These are phyloP conservation scores for Saguinus midas DNA, from an alignment of 2,113 vertebrate genomes.

Conservation along the genomic window DNA sequence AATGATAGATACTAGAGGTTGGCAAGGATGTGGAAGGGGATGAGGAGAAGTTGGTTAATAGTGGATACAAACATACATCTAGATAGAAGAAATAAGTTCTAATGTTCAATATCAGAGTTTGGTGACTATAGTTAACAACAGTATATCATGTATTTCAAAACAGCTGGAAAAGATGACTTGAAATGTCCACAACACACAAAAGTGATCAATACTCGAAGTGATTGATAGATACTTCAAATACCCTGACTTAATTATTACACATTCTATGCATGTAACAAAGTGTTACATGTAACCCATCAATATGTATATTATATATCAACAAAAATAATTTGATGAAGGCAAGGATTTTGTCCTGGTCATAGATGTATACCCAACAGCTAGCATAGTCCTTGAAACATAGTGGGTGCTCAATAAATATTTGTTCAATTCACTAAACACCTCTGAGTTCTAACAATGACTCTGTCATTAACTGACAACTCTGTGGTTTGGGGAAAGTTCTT, in stretches of 20 bases:
- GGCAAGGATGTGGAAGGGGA: background rate
- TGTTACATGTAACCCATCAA: background rate
- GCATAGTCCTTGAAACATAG: background rate
- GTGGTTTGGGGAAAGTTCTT: background rate
- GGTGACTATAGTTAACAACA: background rate
- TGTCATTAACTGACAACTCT: background rate
- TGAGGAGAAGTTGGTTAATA: background rate
- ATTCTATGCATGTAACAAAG: background rate
- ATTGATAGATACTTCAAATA: background rate
- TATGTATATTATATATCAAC: background rate
- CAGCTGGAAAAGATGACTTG: background rate
- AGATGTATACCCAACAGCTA: background rate
- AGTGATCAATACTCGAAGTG: background rate
- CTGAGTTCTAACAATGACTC: background rate
- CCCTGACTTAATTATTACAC: background rate
- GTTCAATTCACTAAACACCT: background rate
- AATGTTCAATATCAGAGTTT: background rate
- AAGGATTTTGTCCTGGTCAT: background rate
- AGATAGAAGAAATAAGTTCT: background rate
- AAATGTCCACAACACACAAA: background rate
- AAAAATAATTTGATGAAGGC: background rate
- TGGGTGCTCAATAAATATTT: conserved; percentile 3
- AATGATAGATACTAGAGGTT: background rate
- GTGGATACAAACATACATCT: background rate
- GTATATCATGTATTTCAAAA: background rate